Conservation (phyloP, 2,797 vertebrate species). For the Phalanger gymnotis region DNA sequence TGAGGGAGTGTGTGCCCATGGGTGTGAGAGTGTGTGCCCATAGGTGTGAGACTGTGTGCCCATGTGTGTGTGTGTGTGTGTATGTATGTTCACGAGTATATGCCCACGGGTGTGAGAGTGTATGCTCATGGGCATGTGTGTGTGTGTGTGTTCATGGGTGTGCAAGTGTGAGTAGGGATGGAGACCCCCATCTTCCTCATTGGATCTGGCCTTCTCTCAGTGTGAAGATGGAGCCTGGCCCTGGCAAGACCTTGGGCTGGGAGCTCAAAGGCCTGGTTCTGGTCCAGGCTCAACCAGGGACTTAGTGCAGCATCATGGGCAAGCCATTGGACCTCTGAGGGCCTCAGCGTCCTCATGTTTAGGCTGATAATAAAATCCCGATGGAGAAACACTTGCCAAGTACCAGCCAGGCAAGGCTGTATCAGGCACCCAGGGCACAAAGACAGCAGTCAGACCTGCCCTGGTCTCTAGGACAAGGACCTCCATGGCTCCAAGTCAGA, state of each 20-base stretch:
- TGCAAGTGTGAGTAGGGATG: neutral
- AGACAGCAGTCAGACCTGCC: no score
- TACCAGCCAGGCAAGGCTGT: neutral
- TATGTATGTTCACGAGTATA: neutral
- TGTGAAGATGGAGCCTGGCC: neutral
- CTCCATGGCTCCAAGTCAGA: rapidly evolving
- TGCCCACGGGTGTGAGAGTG: neutral
- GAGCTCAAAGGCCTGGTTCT: neutral
- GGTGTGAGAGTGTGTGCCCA: no score
- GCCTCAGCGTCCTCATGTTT: neutral
- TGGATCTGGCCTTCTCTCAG: neutral
- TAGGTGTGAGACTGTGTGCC: neutral
- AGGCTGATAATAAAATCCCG: no score
- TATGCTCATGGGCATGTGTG: neutral
- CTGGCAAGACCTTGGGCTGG: neutral
- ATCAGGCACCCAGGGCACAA: neutral
- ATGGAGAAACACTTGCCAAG: neutral
- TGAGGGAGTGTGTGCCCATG: neutral
- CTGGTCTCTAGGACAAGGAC: neutral
- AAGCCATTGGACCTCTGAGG: rapidly evolving
- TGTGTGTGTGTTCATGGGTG: neutral
- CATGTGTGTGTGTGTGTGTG: neutral
- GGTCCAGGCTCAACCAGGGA: neutral
- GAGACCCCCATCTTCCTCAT: neutral
- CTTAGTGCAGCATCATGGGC: neutral